A percentile compares a stretch with the other conserved stretches of the same genome.
Evolutionary conservation across 2,113 vertebrate species (phyloP).

Genomic region (Aphelocoma coerulescens): DNA sequence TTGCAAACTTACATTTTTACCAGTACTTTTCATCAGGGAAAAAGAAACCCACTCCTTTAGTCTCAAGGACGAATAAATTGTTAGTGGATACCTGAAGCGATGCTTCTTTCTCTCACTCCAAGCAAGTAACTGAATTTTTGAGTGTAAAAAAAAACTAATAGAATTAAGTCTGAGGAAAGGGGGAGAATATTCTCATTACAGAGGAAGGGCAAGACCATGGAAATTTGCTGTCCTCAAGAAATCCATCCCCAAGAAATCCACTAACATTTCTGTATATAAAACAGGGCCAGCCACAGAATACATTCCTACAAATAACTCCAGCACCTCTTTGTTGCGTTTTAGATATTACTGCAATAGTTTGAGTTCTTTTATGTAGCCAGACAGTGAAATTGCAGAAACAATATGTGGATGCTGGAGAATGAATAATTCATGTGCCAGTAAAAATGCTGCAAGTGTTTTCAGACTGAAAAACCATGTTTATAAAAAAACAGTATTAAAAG

Average conservation of each 20-base stretch:
- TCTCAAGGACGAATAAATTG: neutral
- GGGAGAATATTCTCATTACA: neutral
- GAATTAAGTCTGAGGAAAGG: neutral
- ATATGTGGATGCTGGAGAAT: neutral
- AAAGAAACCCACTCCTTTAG: neutral
- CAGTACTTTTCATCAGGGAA: neutral
- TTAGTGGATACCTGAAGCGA: neutral
- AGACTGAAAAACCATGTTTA: neutral
- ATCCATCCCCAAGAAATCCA: neutral
- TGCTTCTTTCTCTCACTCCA: neutral
- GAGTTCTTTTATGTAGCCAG: neutral
- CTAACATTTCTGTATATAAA: neutral
- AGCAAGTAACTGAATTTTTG: neutral
- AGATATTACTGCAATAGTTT: neutral
- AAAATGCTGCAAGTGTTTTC: neutral
- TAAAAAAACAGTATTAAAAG: neutral
- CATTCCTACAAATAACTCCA: neutral
- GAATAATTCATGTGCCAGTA: neutral
- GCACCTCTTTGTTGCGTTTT: neutral
- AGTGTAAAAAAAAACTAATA: neutral
- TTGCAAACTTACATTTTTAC: neutral
- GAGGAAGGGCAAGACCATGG: neutral
- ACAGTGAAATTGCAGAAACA: neutral
- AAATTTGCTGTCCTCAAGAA: neutral
- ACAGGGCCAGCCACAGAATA: neutral